phyloP scores from a whole-genome alignment of 2,888 invertebrate species.

The Apamea crenata region DNA sequence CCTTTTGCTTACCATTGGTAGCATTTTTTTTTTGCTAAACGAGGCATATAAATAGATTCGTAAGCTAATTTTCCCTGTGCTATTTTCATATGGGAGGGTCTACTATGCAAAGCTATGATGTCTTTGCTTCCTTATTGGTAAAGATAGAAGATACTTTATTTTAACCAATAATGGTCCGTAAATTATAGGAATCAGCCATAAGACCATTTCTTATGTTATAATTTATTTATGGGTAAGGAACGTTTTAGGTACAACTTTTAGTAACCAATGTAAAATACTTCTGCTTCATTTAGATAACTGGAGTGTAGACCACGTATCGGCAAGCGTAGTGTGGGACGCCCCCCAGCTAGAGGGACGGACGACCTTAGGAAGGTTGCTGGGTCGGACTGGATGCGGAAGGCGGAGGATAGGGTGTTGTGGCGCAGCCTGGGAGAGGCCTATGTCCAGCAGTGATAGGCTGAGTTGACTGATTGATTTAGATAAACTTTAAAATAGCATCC shows the following conservation, averaged over 20 bases:
- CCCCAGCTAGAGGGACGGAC: too few species aligned
- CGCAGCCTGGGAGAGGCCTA: too few species aligned
- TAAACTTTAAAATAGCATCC: neutral
- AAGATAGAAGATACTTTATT: too few species aligned
- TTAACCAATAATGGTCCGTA: too few species aligned
- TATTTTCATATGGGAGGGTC: neutral
- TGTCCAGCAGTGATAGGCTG: too few species aligned
- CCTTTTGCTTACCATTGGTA: neutral
- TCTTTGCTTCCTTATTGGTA: neutral
- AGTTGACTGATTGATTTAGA: neutral
- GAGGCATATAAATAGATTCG: neutral
- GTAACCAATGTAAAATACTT: neutral
- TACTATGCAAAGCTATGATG: neutral
- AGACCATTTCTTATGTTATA: neutral
- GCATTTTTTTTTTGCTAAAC: neutral
- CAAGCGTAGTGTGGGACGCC: too few species aligned
- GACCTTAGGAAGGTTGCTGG: too few species aligned
- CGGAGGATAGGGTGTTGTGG: too few species aligned
- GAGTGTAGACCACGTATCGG: too few species aligned
- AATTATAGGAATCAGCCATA: neutral
- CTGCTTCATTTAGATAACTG: too few species aligned
- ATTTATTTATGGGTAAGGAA: slow-evolving; percentile 2
- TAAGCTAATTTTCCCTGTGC: neutral
- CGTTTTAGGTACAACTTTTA: neutral
- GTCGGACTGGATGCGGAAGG: too few species aligned